phyloP scores from a whole-genome alignment of 1,140 invertebrate genomes.

The Orchestia grillus region DNA sequence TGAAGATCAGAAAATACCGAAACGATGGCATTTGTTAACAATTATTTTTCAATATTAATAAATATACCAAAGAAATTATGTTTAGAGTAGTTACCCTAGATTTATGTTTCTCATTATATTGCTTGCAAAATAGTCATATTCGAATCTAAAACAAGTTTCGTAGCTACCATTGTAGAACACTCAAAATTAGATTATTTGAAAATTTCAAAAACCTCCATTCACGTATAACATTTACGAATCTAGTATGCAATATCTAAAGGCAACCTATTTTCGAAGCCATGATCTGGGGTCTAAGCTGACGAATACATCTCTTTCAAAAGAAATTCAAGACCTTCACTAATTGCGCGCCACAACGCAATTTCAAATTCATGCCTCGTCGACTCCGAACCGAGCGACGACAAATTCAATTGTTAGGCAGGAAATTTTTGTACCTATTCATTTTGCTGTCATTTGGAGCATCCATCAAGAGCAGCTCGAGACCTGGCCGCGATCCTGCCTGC shows the following conservation, averaged over 20 bases:
- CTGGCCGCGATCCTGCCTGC: not conserved
- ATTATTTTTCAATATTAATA: no score
- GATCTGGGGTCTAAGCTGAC: not conserved
- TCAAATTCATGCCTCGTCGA: not conserved
- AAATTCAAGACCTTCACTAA: not conserved
- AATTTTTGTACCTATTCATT: slow-evolving; percentile 23
- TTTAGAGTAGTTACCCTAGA: no score
- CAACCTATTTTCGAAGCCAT: not conserved
- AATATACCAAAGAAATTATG: no score
- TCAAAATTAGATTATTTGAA: not conserved
- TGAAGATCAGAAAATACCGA: no score
- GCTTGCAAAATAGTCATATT: no score
- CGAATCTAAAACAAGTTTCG: not conserved
- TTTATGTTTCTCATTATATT: no score
- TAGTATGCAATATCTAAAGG: not conserved
- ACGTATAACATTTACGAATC: not conserved
- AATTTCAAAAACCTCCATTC: not conserved
- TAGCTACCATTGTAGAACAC: not conserved
- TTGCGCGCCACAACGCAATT: not conserved
- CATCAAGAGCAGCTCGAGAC: slow-evolving; percentile 9
- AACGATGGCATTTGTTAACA: no score
- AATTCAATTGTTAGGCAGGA: slow-evolving; percentile 34
- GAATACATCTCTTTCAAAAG: not conserved
- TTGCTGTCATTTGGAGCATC: slow-evolving; percentile 29
- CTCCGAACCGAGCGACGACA: not conserved